A percentile compares a stretch with the other conserved stretches of the same genome.
Conservation (phyloP, 2,113 vertebrate species). For the Antennarius striatus region DNA sequence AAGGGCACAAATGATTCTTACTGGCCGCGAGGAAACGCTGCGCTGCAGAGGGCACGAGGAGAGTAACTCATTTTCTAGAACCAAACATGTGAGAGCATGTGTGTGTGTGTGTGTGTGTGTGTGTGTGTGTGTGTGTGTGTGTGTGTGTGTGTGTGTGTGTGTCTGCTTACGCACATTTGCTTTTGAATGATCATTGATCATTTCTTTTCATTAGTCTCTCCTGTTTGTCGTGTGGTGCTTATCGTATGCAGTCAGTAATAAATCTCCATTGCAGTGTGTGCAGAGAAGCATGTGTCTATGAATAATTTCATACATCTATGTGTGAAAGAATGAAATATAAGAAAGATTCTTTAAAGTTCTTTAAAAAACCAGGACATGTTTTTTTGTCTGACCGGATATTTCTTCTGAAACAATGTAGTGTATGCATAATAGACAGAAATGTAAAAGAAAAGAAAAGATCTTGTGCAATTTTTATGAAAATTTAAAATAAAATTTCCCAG, state of each 20-base stretch:
- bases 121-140: neutral
- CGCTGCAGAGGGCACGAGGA: slow-evolving; percentile 43
- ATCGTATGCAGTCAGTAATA: slow-evolving; percentile 45
- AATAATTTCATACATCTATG: neutral
- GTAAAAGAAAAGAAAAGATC: too few species aligned
- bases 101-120: slow-evolving; percentile 30
- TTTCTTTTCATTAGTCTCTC: slow-evolving; percentile 51
- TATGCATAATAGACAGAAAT: too few species aligned
- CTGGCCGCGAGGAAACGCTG: slow-evolving; percentile 62
- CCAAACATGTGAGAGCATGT: slow-evolving; percentile 27
- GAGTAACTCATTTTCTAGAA: slow-evolving; percentile 63
- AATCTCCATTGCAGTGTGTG: slow-evolving; percentile 25
- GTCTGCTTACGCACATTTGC: too few species aligned
- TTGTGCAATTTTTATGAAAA: too few species aligned
- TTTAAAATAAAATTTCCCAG: too few species aligned
- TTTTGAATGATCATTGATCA: slow-evolving; percentile 14
- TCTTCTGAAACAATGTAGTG: too few species aligned
- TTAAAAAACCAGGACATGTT: too few species aligned
- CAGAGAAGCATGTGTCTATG: slow-evolving; percentile 16
- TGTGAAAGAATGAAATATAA: slow-evolving; percentile 1
- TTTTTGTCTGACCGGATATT: too few species aligned
- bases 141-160: too few species aligned
- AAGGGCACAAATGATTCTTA: slow-evolving; percentile 77
- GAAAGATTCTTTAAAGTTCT: too few species aligned
- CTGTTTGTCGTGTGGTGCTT: slow-evolving; percentile 42